Conservation (phyloP, 2,888 invertebrate genomes). For the Vannuccia rotundouncinata region DNA sequence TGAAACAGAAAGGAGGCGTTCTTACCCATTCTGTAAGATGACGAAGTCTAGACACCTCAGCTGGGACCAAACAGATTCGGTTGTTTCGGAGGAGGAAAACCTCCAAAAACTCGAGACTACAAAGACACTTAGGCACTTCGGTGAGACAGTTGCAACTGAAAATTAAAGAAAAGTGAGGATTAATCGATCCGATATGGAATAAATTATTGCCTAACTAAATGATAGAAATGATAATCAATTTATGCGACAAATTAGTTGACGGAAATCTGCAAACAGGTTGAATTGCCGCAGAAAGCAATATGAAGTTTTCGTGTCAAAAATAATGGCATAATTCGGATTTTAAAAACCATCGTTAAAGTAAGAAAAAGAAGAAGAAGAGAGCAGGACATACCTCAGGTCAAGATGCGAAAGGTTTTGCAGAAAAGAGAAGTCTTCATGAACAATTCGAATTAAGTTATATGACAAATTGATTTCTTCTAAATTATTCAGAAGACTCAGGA, state of each 20-base stretch:
- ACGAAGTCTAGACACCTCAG: not conserved
- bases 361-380: too few species aligned
- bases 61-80: not conserved
- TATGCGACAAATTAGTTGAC: too few species aligned
- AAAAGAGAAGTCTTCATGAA: constrained; percentile 3
- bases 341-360: too few species aligned
- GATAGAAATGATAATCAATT: too few species aligned
- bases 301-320: too few species aligned
- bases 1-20: not conserved
- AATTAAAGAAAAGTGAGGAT: too few species aligned
- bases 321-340: too few species aligned
- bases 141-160: constrained; percentile 3
- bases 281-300: too few species aligned
- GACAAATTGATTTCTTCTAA: not conserved
- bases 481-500: not conserved
- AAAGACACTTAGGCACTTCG: constrained; percentile 1
- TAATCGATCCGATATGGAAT: too few species aligned
- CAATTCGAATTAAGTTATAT: not conserved
- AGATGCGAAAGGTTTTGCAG: constrained; percentile 4
- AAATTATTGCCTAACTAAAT: too few species aligned
- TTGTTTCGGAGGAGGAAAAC: constrained; percentile 1
- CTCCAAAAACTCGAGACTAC: not conserved
- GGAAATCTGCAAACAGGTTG: too few species aligned
- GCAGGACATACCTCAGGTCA: not conserved
- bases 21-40: not conserved